A percentile compares a stretch with the other conserved stretches of the same genome.
These are phyloP conservation scores for Microchirus variegatus DNA, from an alignment of 2,797 vertebrate genomes.

Conservation along the genomic window DNA sequence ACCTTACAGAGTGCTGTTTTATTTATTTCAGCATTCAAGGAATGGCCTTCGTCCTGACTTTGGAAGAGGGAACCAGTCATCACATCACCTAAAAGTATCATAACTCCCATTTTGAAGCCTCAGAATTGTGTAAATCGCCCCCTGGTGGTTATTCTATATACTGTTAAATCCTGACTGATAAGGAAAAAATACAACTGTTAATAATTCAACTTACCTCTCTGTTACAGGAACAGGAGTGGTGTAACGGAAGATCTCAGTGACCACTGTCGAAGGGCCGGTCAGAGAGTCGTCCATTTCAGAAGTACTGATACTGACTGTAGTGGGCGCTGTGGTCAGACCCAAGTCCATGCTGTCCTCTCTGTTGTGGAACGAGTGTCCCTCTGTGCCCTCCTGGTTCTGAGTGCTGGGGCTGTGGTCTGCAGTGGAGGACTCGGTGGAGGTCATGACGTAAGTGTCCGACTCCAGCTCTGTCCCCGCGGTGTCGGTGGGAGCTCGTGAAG, in stretches of 20 bases:
- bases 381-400: conserved; percentile 53
- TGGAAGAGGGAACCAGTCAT: too few species aligned
- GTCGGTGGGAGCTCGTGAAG: conserved; percentile 30
- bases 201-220: conserved; percentile 47
- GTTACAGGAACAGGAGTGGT: conserved; percentile 48
- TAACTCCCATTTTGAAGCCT: too few species aligned
- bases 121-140: too few species aligned
- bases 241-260: conserved; percentile 41
- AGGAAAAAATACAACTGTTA: background rate
- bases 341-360: conserved; percentile 39
- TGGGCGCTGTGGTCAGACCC: conserved; percentile 55
- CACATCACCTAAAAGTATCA: too few species aligned
- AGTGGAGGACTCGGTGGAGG: conserved; percentile 64
- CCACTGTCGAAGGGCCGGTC: conserved; percentile 44
- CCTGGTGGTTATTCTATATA: too few species aligned
- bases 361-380: conserved; percentile 52
- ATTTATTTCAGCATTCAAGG: too few species aligned
- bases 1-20: too few species aligned
- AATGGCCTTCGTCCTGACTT: too few species aligned
- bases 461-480: conserved; percentile 47
- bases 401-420: conserved; percentile 35
- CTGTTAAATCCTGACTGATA: too few species aligned
- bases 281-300: conserved; percentile 51
- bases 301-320: conserved; percentile 49
- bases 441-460: conserved; percentile 16